Conservation (phyloP, 2,888 invertebrate species). For the Drosophila neonasuta region DNA sequence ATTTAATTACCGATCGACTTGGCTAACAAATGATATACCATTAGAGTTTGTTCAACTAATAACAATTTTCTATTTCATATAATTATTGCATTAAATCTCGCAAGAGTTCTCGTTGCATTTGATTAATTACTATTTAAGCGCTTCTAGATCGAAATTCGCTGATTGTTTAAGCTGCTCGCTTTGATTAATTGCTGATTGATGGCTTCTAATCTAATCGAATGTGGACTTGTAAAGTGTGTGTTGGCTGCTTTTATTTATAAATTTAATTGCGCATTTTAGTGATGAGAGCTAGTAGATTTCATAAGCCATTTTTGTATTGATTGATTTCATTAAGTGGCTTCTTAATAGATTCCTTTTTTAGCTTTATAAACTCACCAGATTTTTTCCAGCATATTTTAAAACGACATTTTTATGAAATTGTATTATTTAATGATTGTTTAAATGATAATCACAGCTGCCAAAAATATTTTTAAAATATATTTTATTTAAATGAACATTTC, state of each 20-base stretch:
- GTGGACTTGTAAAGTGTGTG: not conserved
- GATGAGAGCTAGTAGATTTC: not conserved
- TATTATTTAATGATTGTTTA: too few species aligned
- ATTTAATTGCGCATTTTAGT: not conserved
- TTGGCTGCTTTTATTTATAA: not conserved
- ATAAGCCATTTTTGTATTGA: not conserved
- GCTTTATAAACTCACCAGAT: not conserved
- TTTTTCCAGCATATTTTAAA: too few species aligned
- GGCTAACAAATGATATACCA: constrained; percentile 15
- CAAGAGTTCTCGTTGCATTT: constrained; percentile 19
- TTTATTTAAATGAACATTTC: too few species aligned
- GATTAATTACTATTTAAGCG: constrained; percentile 37
- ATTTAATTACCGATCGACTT: constrained; percentile 9
- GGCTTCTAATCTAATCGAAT: not conserved
- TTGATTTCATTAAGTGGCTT: not conserved
- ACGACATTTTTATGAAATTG: too few species aligned
- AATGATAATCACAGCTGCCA: too few species aligned
- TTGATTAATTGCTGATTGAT: constrained; percentile 12
- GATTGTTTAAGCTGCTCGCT: not conserved
- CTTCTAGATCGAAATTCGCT: constrained; percentile 1
- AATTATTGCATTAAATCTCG: constrained; percentile 22
- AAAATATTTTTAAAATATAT: too few species aligned
- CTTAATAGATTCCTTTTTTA: not conserved
- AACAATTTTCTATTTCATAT: constrained; percentile 2
- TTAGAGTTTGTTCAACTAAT: constrained; percentile 13